Evolutionary conservation across 2,888 invertebrate genomes (phyloP), one percentile per base, ranked within the genome.

Genomic region (Conistra vaccinii): DNA sequence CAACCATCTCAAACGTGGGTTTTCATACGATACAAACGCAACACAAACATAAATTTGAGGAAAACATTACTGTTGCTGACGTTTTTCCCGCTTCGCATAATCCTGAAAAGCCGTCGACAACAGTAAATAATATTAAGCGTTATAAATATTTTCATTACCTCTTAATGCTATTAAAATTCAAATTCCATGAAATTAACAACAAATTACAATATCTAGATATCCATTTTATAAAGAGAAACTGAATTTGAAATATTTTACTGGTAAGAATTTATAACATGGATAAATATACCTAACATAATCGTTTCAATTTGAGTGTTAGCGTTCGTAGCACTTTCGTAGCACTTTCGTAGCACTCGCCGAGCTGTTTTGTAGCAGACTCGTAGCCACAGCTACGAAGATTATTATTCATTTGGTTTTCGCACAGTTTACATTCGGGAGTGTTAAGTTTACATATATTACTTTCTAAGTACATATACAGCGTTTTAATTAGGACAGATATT

Each of bases 1-100:
- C 93, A 93, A 93, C 92, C 92, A 88, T 90, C 92, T 90, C 90
- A 91, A 91, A 90, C 89, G 90, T 89, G 85, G 88, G 88, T 87
- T 87, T 87, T 81, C 86, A 87, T 85, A 89, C 83, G 85, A 88
- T 89, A 89, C 87, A 86, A 86, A 87, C 80, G 82, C 85, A 90
- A 85, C 87, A 88, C 85, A 86, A 89, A 88, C 85, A 87, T 84
- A 87, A 86, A 89, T 87, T 84, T 87, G 78, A 76, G 78, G 78
- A 83, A 76, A 85, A 87, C 66, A 69, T 75, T 85, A 73, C 72
- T 76, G 75, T 29, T 69, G 74, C 67, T 69, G 71, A 84, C 68
- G 76, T 84, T 88, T 86, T 88, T 86, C 87, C 78, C 82, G 77
- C 73, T 84, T 80, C 79, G 76, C 81, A 69, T 88, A 88, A 88